Base-by-base conservation (phyloP, 2,797 vertebrate genomes). In the Oryzias sinensis region DNA sequence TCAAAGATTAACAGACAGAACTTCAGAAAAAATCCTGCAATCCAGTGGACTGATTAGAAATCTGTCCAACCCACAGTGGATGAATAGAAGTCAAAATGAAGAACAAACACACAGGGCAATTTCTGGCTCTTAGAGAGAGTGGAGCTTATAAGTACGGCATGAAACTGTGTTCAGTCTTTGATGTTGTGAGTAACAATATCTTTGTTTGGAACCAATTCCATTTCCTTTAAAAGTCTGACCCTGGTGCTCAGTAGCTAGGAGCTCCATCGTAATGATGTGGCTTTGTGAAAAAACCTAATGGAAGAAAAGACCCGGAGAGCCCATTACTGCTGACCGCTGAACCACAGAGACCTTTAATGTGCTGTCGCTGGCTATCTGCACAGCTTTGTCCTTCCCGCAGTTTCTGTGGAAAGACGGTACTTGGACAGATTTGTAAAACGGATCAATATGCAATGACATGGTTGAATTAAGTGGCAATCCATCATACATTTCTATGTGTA, bases 311-410 rank as follows among this genome's bases (percentile, higher is more conserved):
- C 49, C 57, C 62, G 63, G 56, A 72, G 70, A 77, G 57, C 56
- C 73, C 62, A 83, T 80, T 37, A 37, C 73, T 76, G 68, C 73
- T 79, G 82, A 82, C 70, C 44, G 20, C 64, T 78, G 77, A 77
- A 81, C 81, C 74, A 62, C 70, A 65, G 72, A 81, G 77, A 79
- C 80, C 76, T 79, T 67, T 72, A 76, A 83, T 82, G 56, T 77
- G 72, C 81, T 75, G 77, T 73, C 48, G 33, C 68, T 76, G 42
- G 70, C 68, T 63, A 62, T 78, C 77, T 61, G 43, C 56, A 59
- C 59, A 56, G 64, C 79, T 84, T 77, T 74, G 75, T 81, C 72
- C 37, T 53, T 62, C 71, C 49, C 76, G 79, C 82, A 76, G 37
- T 83, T 84, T 77, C 59, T 67, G 37, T 59, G 56, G 42, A 65